Conservation (phyloP, 2,113 vertebrate species). For the Pyxicephalus adspersus region DNA sequence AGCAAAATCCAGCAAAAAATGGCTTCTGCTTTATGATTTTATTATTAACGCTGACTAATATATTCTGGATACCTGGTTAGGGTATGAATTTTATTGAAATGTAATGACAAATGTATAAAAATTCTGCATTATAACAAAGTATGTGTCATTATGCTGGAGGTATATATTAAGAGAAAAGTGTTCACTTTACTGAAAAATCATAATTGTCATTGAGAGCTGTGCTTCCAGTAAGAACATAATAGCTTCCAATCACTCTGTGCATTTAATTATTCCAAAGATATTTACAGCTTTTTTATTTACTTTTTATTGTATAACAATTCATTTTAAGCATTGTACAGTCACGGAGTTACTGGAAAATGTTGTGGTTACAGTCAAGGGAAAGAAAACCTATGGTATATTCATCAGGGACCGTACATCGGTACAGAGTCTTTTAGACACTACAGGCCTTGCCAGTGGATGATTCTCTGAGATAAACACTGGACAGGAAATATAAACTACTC, state of each 20-base stretch:
- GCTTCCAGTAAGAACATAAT: conserved; percentile 51
- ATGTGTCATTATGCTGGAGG: neutral
- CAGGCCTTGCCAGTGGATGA: neutral
- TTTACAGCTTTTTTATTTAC: conserved; percentile 48
- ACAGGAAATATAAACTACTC: neutral
- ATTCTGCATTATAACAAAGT: conserved; percentile 24
- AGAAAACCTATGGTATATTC: conserved; percentile 6
- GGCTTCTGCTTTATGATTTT: no score
- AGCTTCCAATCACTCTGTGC: conserved; percentile 35
- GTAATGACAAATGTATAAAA: conserved; percentile 19
- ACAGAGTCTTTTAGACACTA: neutral
- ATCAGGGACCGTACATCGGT: neutral
- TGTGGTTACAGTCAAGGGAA: conserved; percentile 16
- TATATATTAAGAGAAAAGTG: conserved; percentile 23
- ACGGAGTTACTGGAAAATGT: conserved; percentile 28
- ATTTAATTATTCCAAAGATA: conserved; percentile 48
- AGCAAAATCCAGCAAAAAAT: no score
- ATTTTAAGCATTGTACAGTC: conserved; percentile 21
- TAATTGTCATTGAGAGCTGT: conserved; percentile 38
- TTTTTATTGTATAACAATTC: conserved; percentile 39
- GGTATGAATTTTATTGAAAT: neutral
- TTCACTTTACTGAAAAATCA: conserved; percentile 33
- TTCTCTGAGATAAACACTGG: neutral
- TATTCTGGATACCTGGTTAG: neutral
- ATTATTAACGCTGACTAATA: neutral